A percentile compares a stretch with the other conserved stretches of the same genome.
These are phyloP conservation scores for Myxocyprinus asiaticus DNA, from an alignment of 2,113 vertebrate genomes.

Conservation along the genomic window DNA sequence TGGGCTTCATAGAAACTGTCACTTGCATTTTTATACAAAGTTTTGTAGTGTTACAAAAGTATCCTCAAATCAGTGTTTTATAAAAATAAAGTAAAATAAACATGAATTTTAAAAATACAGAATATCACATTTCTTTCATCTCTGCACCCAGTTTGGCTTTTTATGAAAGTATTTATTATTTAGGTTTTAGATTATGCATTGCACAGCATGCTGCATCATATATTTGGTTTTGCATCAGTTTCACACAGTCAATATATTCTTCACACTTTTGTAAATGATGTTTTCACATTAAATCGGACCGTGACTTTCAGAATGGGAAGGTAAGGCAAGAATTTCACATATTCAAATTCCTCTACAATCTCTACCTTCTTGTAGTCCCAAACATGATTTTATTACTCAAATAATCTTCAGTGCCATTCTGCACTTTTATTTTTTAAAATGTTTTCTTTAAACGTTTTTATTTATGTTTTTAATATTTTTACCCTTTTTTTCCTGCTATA, in stretches of 20 bases:
- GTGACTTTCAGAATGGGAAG: constrained; percentile 81
- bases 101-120: no score
- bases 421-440: constrained; percentile 61
- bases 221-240: constrained; percentile 68
- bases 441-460: constrained; percentile 29
- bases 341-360: constrained; percentile 67
- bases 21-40: no score
- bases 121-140: no score
- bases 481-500: not conserved
- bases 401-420: constrained; percentile 63
- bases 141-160: no score
- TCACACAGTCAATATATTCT: constrained; percentile 76
- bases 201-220: constrained; percentile 64
- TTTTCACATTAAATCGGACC: constrained; percentile 82
- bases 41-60: no score
- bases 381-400: constrained; percentile 52
- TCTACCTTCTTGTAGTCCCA: constrained; percentile 30
- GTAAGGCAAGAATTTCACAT: constrained; percentile 79
- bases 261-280: constrained; percentile 80
- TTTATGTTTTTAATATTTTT: constrained; percentile 13
- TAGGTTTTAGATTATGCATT: not conserved
- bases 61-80: no score
- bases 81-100: no score
- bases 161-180: no score
- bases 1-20: no score